Evolutionary conservation across 2,888 invertebrate genomes (phyloP), one percentile per base, ranked within the genome.

Genomic region (Andricus quercusramuli): DNA sequence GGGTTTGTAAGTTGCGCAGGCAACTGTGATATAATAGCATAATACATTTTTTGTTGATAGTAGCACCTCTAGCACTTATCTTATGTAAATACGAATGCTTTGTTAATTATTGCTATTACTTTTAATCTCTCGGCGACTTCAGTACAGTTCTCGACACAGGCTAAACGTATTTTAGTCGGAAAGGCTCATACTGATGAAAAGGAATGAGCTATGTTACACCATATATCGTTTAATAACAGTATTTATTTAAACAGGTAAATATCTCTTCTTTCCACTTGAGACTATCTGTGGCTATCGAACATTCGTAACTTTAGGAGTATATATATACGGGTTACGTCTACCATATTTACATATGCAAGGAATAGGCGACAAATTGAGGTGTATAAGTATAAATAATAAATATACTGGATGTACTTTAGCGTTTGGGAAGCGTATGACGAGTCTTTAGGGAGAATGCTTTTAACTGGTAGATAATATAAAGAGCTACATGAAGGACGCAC

Each of bases 1-100:
- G 80, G 82, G 83, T 84, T 86, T 83, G 81, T 78, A 79, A 84
- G 88, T 88, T 88, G 87, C 87, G 86, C 85, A 88, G 85, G 88
- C 90, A 91, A 90, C 90, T 90, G 91, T 91, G 91, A 91, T 91
- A 91, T 85, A 85, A 83, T 90, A 90, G 89, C 89, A 90, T 90
- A 90, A 90, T 90, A 25, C 67, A 78, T 65, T 70, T 77, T 29
- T 78, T 78, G 66, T 66, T 66, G 11, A 66, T 41, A 66, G 66
- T n/a, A 66, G n/a, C 20, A 32, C 66, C 41, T 66, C 32, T 37
- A 66, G 62, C 62, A 62, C 62, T 25, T n/a, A 67, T n/a, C 37
- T 67, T 37, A 20, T 67, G 67, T 67, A 67, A 67, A 67, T 67
- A 67, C 37, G n/a, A 3, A 66, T 41, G 41, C 56, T 74, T 47